Conservation (phyloP, 1,140 invertebrate species). For the Sitobion miscanthi region DNA sequence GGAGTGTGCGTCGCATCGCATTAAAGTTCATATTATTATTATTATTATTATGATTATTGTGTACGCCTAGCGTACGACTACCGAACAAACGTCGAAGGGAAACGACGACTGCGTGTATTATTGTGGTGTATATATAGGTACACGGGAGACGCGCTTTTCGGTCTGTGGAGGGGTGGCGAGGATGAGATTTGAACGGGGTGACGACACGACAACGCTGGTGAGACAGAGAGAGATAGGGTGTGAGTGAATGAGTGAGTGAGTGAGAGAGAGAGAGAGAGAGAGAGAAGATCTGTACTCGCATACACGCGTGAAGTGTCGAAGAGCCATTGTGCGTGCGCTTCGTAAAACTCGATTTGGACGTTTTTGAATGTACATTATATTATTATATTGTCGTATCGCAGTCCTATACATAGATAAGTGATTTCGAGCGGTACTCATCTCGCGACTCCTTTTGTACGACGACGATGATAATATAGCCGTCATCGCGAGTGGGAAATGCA, state of each 20-base stretch:
- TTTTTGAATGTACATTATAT: constrained; percentile 41
- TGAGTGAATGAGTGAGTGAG: neutral
- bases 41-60: neutral
- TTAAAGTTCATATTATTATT: constrained; percentile 49
- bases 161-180: neutral
- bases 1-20: constrained; percentile 6
- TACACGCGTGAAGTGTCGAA: constrained; percentile 16
- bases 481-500: neutral
- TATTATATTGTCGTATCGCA: neutral
- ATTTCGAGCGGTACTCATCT: constrained; percentile 20
- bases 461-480: neutral
- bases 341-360: constrained; percentile 50
- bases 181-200: neutral
- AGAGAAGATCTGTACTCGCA: neutral
- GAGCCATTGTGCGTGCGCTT: constrained; percentile 22
- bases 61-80: neutral
- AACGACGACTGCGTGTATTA: neutral
- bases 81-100: neutral
- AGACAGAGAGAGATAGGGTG: neutral
- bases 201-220: neutral
- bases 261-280: neutral
- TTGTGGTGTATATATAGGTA: neutral
- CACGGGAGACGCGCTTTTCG: neutral
- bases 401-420: constrained; percentile 27
- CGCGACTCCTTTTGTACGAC: constrained; percentile 19